Conservation (phyloP, 2,888 invertebrate species). For the Sceliomorpha sp. region DNA sequence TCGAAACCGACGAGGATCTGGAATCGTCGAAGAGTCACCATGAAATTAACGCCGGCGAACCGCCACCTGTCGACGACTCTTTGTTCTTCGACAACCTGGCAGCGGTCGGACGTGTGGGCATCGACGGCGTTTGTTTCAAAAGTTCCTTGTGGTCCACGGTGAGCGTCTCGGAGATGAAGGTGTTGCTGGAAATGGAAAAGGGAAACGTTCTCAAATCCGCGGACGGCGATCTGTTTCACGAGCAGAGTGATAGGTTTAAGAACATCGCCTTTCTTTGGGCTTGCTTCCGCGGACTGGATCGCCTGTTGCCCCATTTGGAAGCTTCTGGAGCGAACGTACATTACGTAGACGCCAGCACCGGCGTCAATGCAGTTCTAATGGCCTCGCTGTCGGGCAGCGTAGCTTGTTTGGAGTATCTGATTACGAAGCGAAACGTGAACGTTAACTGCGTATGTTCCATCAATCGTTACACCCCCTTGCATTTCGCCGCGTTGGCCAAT, state of each 20-base stretch:
- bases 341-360: slow-evolving; percentile 87
- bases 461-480: slow-evolving; percentile 79
- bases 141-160: slow-evolving; percentile 72
- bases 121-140: slow-evolving; percentile 67
- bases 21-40: slow-evolving; percentile 49
- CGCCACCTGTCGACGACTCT: slow-evolving; percentile 76
- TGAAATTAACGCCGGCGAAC: slow-evolving; percentile 76
- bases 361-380: slow-evolving; percentile 88
- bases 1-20: slow-evolving; percentile 19
- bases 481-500: slow-evolving; percentile 81
- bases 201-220: slow-evolving; percentile 52
- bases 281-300: slow-evolving; percentile 87
- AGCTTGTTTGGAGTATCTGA: slow-evolving; percentile 86
- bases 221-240: slow-evolving; percentile 44
- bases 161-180: slow-evolving; percentile 69
- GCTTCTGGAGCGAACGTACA: slow-evolving; percentile 86
- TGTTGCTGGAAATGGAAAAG: slow-evolving; percentile 70
- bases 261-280: slow-evolving; percentile 90
- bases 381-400: slow-evolving; percentile 88
- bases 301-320: slow-evolving; percentile 85
- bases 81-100: slow-evolving; percentile 76
- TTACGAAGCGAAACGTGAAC: slow-evolving; percentile 86
- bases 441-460: slow-evolving; percentile 82
- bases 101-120: slow-evolving; percentile 61
- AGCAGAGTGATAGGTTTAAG: slow-evolving; percentile 59